A percentile compares a stretch with the other conserved stretches of the same genome.
Conservation (phyloP, 1,140 invertebrate genomes). For the Leptinotarsa defecta region DNA sequence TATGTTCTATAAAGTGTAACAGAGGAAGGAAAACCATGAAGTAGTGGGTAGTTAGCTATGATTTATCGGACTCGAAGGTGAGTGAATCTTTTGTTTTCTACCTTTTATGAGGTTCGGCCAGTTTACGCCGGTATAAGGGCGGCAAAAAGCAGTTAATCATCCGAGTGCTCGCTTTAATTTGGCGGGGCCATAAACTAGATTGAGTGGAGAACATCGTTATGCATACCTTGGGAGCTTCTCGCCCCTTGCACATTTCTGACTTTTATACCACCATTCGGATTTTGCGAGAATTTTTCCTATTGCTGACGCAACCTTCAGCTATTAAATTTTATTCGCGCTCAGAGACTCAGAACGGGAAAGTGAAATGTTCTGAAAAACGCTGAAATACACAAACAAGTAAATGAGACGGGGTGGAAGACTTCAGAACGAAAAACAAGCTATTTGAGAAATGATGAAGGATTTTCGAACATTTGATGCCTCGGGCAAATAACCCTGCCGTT, state of each 20-base stretch:
- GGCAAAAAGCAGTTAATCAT: slow-evolving; percentile 47
- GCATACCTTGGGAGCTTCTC: slow-evolving; percentile 45
- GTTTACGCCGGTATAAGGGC: slow-evolving; percentile 24
- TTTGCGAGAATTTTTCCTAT: slow-evolving; percentile 10
- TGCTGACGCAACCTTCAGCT: neutral
- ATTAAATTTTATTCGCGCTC: slow-evolving; percentile 17
- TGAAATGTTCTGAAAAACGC: slow-evolving; percentile 11
- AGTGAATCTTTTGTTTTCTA: slow-evolving; percentile 39
- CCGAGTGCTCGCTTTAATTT: slow-evolving; percentile 49
- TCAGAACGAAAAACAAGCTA: too few species aligned
- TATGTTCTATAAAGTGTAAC: slow-evolving; percentile 15
- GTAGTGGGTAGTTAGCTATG: slow-evolving; percentile 34
- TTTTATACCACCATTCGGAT: slow-evolving; percentile 5
- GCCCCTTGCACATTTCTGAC: slow-evolving; percentile 26
- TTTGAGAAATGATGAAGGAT: too few species aligned
- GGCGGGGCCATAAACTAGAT: slow-evolving; percentile 49
- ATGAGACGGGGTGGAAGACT: neutral
- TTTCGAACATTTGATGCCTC: too few species aligned
- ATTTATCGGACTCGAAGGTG: slow-evolving; percentile 39
- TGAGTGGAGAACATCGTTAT: slow-evolving; percentile 50
- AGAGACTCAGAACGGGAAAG: neutral
- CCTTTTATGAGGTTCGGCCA: slow-evolving; percentile 33
- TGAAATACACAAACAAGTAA: slow-evolving; percentile 1
- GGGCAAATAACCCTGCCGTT: too few species aligned
- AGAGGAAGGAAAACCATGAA: slow-evolving; percentile 6